phyloP scores from a whole-genome alignment of 1,140 invertebrate genomes.

The Chymomyza costata region DNA sequence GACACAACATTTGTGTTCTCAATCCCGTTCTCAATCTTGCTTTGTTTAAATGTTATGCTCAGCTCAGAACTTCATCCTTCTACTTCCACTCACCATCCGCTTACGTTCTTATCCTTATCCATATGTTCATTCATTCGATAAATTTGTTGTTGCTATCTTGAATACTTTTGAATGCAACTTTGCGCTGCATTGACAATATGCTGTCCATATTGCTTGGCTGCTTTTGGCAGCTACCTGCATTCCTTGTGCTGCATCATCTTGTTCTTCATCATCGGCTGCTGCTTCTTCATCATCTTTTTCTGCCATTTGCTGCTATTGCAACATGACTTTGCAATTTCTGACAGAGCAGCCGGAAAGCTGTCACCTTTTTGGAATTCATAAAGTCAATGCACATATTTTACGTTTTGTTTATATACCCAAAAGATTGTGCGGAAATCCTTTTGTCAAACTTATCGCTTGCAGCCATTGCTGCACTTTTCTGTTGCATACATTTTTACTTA shows the following conservation, averaged over 20 bases:
- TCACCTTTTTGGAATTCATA: too few relatives aligned
- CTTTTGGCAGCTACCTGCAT: too few relatives aligned
- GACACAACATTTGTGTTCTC: too few relatives aligned
- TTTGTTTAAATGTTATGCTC: too few relatives aligned
- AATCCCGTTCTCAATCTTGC: too few relatives aligned
- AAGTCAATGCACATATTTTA: too few relatives aligned
- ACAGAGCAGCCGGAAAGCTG: constrained; percentile 6
- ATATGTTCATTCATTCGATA: constrained; percentile 29
- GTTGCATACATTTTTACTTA: constrained; percentile 7
- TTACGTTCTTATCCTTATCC: too few relatives aligned
- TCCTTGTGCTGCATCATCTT: constrained; percentile 27
- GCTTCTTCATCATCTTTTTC: too few relatives aligned
- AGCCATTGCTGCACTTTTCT: constrained; percentile 25
- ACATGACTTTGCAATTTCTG: constrained; percentile 65
- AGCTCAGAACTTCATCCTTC: constrained; percentile 23
- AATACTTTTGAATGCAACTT: constrained; percentile 33
- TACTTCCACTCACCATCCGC: not conserved
- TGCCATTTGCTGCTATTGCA: constrained; percentile 16
- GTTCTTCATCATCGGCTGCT: constrained; percentile 5
- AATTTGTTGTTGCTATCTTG: too few relatives aligned
- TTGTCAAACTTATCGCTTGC: constrained; percentile 39
- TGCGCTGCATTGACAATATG: constrained; percentile 48
- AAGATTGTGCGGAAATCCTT: too few relatives aligned
- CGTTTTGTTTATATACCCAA: not conserved
- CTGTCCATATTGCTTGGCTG: too few relatives aligned